These are phyloP conservation scores for Syngnathus floridae DNA, from an alignment of 2,113 vertebrate species.

Conservation along the genomic window DNA sequence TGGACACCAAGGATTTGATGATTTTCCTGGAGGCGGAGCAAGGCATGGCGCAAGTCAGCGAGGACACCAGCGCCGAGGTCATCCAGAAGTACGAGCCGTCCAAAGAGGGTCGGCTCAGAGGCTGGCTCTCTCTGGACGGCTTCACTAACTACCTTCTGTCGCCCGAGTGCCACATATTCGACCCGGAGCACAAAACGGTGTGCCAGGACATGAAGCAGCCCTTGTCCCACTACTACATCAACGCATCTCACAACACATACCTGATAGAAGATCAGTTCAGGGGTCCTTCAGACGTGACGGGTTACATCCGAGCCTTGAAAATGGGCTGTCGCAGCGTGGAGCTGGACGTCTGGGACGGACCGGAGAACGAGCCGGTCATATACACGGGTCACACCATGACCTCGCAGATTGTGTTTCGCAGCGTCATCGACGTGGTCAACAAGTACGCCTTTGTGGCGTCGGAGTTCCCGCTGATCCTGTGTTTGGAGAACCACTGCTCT, in stretches of 20 bases:
- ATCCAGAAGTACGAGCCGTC: constrained; percentile 92
- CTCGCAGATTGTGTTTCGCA: constrained; percentile 91
- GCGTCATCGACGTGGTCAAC: constrained; percentile 89
- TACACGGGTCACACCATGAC: constrained; percentile 98
- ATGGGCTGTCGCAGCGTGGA: constrained; percentile 97
- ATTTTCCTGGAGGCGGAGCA: constrained; percentile 98
- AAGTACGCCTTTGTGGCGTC: constrained; percentile 95
- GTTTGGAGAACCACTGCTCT: constrained; percentile 96
- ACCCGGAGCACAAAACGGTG: constrained; percentile 91
- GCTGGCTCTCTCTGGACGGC: constrained; percentile 92
- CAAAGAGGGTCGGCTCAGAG: constrained; percentile 85
- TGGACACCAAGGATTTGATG: constrained; percentile 96
- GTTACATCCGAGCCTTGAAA: constrained; percentile 94
- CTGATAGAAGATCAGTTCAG: constrained; percentile 97
- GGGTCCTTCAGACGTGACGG: constrained; percentile 95
- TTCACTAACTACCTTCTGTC: constrained; percentile 97
- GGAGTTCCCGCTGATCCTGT: constrained; percentile 88
- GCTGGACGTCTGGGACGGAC: constrained; percentile 95
- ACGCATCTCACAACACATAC: constrained; percentile 95
- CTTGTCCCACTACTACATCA: constrained; percentile 96
- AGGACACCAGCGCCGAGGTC: constrained; percentile 89
- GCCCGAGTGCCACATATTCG: constrained; percentile 93
- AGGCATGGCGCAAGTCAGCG: constrained; percentile 91
- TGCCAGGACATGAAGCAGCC: constrained; percentile 98
- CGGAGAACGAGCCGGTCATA: constrained; percentile 91